Base-by-base conservation (phyloP, 2,888 invertebrate genomes). In the Cheiracanthium punctorium region DNA sequence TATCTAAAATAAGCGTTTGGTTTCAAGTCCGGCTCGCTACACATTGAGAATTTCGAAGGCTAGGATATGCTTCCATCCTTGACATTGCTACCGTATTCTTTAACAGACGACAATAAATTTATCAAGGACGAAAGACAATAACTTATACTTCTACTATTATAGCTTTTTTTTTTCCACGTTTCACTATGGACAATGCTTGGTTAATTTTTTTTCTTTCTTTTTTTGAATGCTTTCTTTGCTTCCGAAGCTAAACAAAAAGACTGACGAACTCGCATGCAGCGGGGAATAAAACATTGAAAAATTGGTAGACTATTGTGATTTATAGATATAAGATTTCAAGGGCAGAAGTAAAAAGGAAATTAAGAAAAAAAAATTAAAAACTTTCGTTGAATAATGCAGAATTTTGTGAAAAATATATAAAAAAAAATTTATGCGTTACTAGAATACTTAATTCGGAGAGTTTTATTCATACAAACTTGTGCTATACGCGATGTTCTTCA, bases 81-180 rank as follows among this genome's bases (percentile, higher is more conserved):
- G 81, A 81, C 81, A 81, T 81, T 81, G 81, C 81, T 32, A 69
- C 74, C 33, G 52, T 81, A 81, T 73, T 74, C 72, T 71, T 65
- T 28, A 8, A 17, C 48, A 81, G 74, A 81, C 74, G 48, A 74
- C 69, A 74, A 74, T 81, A 81, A 67, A 74, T 74, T 69, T 74
- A 24, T 48, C 74, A 81, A 81, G 81, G 81, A 33, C 81, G 37
- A n/a, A 29, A 74, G 52, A 81, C 81, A 81, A 81, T 81, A 37
- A 74, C 14, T 28, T 37, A 69, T 29, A 30, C 32, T 20, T 52
- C 29, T 65, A 7, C 37, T 37, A 41, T 67, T 76, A 65, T 24
- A 32, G 28, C 43, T 28, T 58, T 80, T 65, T 43, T 70, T 14
- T 79, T 32, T 52, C n/a, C 48, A 28, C 28, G 52, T n/a, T 64